Percentiles rank a stretch among this genome's conserved stretches.
Evolutionary conservation across 2,888 invertebrate genomes (phyloP).

Genomic region (Phasia obesa): DNA sequence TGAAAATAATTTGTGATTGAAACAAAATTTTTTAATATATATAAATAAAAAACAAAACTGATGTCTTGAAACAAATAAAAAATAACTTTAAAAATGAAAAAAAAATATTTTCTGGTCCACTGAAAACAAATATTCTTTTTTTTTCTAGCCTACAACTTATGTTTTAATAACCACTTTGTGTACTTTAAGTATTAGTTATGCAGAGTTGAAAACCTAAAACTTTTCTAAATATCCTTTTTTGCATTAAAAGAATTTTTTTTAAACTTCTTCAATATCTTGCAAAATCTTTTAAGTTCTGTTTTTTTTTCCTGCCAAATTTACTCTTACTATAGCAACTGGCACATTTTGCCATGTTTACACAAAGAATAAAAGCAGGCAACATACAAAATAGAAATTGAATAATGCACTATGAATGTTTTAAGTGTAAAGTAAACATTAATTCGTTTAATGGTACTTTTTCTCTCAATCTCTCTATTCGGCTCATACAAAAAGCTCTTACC

Average conservation of each 20-base stretch:
- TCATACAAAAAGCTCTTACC: constrained; percentile 47
- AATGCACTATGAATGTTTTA: constrained; percentile 72
- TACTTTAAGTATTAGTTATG: not conserved
- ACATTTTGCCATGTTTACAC: constrained; percentile 25
- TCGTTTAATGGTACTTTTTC: constrained; percentile 76
- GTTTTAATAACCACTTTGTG: not conserved
- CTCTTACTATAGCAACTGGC: not conserved
- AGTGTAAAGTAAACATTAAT: constrained; percentile 79
- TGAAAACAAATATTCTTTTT: not conserved
- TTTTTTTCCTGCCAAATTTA: constrained; percentile 31
- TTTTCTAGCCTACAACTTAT: not conserved
- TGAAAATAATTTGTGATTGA: no score
- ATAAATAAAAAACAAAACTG: no score
- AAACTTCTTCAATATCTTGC: not conserved
- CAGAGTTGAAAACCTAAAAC: not conserved
- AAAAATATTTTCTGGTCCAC: not conserved
- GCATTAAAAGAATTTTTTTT: not conserved
- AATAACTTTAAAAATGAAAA: no score
- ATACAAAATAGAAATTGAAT: constrained; percentile 52
- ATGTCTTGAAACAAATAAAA: no score
- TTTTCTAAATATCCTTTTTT: constrained; percentile 33
- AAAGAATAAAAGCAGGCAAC: constrained; percentile 32
- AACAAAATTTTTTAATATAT: no score
- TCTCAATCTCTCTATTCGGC: constrained; percentile 6
- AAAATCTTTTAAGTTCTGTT: constrained; percentile 46